phyloP scores from a whole-genome alignment of 2,888 invertebrate genomes.

The Xestia c-nigrum region DNA sequence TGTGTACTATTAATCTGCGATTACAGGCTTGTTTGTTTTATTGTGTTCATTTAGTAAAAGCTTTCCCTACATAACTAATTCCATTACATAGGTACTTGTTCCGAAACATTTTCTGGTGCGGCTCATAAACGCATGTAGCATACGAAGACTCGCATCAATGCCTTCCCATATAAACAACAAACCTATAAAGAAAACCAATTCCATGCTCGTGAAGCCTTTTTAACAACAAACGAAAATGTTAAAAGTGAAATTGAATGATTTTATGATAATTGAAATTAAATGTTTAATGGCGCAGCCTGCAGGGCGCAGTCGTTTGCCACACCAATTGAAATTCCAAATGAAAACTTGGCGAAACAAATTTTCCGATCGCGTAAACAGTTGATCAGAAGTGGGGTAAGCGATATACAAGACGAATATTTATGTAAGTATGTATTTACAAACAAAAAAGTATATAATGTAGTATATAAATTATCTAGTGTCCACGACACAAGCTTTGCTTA shows the following conservation, averaged over 20 bases:
- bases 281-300: conserved; percentile 58
- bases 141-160: conserved; percentile 73
- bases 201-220: conserved; percentile 82
- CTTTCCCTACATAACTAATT: conserved; percentile 35
- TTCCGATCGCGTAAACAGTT: conserved; percentile 52
- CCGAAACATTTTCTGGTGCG: conserved; percentile 71
- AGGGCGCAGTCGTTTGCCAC: conserved; percentile 38
- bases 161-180: conserved; percentile 81
- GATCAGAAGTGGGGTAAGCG: conserved; percentile 53
- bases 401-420: conserved; percentile 63
- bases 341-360: conserved; percentile 45
- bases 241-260: conserved; percentile 65
- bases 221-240: conserved; percentile 71
- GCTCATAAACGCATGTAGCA: conserved; percentile 73
- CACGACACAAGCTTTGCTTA: too few species aligned
- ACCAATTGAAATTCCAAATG: conserved; percentile 55
- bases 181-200: conserved; percentile 86
- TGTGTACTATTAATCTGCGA: too few species aligned
- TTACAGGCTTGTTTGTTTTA: too few species aligned
- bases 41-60: conserved; percentile 38
- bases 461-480: too few species aligned
- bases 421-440: too few species aligned
- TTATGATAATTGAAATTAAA: conserved; percentile 68
- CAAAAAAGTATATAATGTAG: too few species aligned
- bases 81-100: conserved; percentile 57